phyloP scores from a whole-genome alignment of 2,113 vertebrate species.

The Pao palembangensis region DNA sequence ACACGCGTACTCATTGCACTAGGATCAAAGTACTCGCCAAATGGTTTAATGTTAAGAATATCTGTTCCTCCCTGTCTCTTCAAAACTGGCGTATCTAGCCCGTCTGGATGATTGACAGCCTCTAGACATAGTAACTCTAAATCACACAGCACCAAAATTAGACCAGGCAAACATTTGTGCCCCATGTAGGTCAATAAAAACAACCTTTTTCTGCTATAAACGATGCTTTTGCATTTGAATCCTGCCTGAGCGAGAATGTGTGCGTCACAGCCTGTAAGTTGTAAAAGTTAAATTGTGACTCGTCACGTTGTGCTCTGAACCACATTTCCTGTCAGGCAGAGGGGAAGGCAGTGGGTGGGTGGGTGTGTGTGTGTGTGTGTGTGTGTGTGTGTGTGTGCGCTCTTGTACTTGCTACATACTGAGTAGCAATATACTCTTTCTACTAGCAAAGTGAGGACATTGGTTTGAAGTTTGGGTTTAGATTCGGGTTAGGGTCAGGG shows the following conservation, averaged over 20 bases:
- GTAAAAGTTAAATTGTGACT: slow-evolving; percentile 62
- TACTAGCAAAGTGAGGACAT: background rate
- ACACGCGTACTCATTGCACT: background rate
- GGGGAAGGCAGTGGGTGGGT: slow-evolving; percentile 28
- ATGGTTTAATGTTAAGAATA: slow-evolving; percentile 33
- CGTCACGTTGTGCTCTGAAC: slow-evolving; percentile 47
- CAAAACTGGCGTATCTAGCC: slow-evolving; percentile 10
- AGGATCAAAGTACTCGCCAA: slow-evolving; percentile 40
- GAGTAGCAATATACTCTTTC: background rate
- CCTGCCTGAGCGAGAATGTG: slow-evolving; percentile 19
- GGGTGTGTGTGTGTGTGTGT: slow-evolving; percentile 25
- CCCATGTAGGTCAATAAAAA: slow-evolving; percentile 32
- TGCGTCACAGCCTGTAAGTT: slow-evolving; percentile 18
- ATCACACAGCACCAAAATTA: slow-evolving; percentile 31
- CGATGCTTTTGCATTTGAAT: slow-evolving; percentile 34
- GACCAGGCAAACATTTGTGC: slow-evolving; percentile 35
- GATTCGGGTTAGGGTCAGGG: too few relatives aligned
- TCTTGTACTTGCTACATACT: too few relatives aligned
- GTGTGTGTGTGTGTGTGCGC: slow-evolving; percentile 16
- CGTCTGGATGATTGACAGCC: slow-evolving; percentile 43
- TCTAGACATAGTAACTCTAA: slow-evolving; percentile 35
- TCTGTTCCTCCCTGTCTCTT: slow-evolving; percentile 16
- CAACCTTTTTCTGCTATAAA: slow-evolving; percentile 28
- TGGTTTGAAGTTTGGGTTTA: too few relatives aligned
- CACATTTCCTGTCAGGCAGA: slow-evolving; percentile 54